These are phyloP conservation scores for Coptodon bakossiorum DNA, from an alignment of 2,113 vertebrate genomes.

Conservation along the genomic window DNA sequence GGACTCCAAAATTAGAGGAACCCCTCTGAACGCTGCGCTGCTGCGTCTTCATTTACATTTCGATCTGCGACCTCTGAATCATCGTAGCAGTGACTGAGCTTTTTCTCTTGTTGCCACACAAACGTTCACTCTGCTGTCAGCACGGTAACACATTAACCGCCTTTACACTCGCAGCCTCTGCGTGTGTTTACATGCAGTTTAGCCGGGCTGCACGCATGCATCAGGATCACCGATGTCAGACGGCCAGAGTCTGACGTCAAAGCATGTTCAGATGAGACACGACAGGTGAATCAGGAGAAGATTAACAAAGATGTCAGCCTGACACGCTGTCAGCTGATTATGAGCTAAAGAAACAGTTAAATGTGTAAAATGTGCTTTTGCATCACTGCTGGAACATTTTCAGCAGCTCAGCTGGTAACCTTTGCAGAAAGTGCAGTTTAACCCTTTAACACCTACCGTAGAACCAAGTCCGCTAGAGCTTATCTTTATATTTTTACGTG, in stretches of 20 bases:
- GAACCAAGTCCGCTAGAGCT: neutral
- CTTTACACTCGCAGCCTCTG: neutral
- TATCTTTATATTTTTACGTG: neutral
- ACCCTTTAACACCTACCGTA: neutral
- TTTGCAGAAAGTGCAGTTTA: neutral
- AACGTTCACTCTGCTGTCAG: neutral
- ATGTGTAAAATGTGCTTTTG: neutral
- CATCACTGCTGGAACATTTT: neutral
- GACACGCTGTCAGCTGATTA: neutral
- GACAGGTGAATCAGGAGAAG: neutral
- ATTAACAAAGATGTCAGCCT: neutral
- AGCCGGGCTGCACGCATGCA: neutral
- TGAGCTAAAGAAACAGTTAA: neutral
- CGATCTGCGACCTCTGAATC: neutral
- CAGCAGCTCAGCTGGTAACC: neutral
- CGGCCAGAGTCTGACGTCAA: neutral
- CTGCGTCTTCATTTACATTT: neutral
- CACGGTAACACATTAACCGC: neutral
- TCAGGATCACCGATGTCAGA: neutral
- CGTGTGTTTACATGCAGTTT: neutral
- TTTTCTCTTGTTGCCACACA: neutral
- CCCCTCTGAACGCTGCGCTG: no score
- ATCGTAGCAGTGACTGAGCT: neutral
- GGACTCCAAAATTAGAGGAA: neutral
- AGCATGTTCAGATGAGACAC: neutral